Evolutionary conservation across 2,888 invertebrate species (phyloP).

Genomic region (Notodonta ziczac): DNA sequence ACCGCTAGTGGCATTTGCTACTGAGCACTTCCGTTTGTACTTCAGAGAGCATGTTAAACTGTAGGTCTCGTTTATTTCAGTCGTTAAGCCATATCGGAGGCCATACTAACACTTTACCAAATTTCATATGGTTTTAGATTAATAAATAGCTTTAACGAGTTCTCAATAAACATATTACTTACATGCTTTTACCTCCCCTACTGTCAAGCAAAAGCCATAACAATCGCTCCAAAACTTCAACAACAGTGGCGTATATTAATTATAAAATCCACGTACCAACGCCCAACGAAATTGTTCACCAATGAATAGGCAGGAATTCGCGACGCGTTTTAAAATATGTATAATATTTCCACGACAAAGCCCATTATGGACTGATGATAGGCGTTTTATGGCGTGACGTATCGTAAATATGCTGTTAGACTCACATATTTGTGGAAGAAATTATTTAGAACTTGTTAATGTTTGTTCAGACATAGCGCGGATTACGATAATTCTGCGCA

Average conservation of each 20-base stretch:
- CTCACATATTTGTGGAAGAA: not conserved
- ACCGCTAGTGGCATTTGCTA: no score
- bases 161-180: not conserved
- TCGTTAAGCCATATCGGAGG: no score
- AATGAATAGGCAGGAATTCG: constrained; percentile 12
- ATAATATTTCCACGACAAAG: constrained; percentile 34
- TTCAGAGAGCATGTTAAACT: no score
- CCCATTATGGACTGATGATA: constrained; percentile 30
- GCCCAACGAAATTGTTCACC: constrained; percentile 10
- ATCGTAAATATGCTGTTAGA: constrained; percentile 28
- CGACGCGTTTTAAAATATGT: constrained; percentile 26
- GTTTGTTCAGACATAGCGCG: constrained; percentile 1
- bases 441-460: not conserved
- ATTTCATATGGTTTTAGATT: no score
- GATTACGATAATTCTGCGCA: no score
- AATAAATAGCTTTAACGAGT: not conserved
- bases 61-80: no score
- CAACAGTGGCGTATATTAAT: constrained; percentile 8
- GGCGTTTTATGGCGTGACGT: constrained; percentile 27
- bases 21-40: no score
- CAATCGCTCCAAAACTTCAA: constrained; percentile 7
- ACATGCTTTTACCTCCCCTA: not conserved
- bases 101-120: no score
- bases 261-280: constrained; percentile 8
- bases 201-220: constrained; percentile 2